phyloP scores from a whole-genome alignment of 2,888 invertebrate species.

The Kuschelorhynchus macadamiae region DNA sequence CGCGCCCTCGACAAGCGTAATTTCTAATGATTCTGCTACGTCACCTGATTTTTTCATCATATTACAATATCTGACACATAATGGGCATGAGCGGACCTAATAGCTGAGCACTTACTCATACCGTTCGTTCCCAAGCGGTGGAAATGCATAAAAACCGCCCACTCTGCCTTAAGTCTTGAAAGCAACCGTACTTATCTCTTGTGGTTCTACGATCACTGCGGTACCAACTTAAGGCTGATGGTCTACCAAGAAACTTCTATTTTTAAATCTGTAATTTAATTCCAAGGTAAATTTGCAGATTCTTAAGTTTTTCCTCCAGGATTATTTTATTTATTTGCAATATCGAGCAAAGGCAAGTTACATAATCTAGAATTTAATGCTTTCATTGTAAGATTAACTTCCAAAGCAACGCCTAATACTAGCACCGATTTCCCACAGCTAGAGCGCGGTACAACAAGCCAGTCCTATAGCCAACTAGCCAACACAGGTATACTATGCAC shows the following conservation, averaged over 20 bases:
- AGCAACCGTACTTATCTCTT: constrained; percentile 40
- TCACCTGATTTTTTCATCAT: constrained; percentile 24
- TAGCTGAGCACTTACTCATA: constrained; percentile 43
- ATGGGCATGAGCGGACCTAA: constrained; percentile 28
- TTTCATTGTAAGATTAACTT: too few species aligned
- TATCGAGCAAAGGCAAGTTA: too few species aligned
- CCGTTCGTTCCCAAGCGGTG: constrained; percentile 41
- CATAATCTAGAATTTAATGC: too few species aligned
- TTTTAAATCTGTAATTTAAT: too few species aligned
- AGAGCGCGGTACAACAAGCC: too few species aligned
- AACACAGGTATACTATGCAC: too few species aligned
- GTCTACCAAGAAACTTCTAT: not conserved
- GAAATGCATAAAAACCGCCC: constrained; percentile 41
- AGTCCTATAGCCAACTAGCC: too few species aligned
- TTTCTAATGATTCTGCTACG: constrained; percentile 31
- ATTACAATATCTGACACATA: constrained; percentile 22
- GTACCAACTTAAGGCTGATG: constrained; percentile 22
- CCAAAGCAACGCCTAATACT: too few species aligned
- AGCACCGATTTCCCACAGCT: too few species aligned
- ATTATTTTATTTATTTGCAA: too few species aligned
- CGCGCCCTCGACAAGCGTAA: constrained; percentile 13
- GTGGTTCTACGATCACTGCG: constrained; percentile 11
- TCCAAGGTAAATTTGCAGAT: too few species aligned
- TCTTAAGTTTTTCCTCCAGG: too few species aligned
- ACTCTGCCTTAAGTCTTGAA: constrained; percentile 42